These are phyloP conservation scores for Pinna nobilis DNA, from an alignment of 1,140 invertebrate species.

Conservation along the genomic window DNA sequence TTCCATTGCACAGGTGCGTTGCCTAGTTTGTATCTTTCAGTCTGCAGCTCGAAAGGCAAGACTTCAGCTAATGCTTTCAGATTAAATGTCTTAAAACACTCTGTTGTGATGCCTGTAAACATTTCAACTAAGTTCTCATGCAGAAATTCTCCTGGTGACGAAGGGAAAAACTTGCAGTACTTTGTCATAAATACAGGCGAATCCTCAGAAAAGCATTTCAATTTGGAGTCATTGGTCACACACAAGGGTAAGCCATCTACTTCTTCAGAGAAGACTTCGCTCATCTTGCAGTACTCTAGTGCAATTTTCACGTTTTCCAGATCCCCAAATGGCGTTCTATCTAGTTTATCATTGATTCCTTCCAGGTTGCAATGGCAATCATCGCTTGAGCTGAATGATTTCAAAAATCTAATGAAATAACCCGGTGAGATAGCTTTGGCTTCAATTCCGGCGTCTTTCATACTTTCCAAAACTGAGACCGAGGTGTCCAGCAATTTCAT, in stretches of 20 bases:
- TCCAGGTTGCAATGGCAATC: not conserved
- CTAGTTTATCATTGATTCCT: not conserved
- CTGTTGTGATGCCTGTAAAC: not conserved
- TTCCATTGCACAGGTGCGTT: not conserved
- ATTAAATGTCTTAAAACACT: not conserved
- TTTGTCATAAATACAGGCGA: not conserved
- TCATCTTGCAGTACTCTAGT: not conserved
- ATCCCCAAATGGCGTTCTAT: not conserved
- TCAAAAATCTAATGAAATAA: not conserved
- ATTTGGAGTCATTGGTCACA: not conserved
- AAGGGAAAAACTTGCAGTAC: not conserved
- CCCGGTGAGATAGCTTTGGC: not conserved
- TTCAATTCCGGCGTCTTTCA: not conserved
- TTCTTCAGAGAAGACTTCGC: not conserved
- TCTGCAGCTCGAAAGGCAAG: not conserved
- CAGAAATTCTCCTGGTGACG: not conserved
- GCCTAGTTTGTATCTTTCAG: not conserved
- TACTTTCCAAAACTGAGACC: not conserved
- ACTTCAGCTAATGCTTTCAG: not conserved
- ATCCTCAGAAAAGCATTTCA: not conserved
- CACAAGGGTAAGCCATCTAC: conserved; percentile 3
- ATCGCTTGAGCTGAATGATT: not conserved
- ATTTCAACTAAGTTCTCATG: not conserved
- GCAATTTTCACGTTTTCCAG: not conserved
- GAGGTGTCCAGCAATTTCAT: not conserved